Evolutionary conservation across 2,797 vertebrate genomes (phyloP).

Genomic region (Lateolabrax maculatus): DNA sequence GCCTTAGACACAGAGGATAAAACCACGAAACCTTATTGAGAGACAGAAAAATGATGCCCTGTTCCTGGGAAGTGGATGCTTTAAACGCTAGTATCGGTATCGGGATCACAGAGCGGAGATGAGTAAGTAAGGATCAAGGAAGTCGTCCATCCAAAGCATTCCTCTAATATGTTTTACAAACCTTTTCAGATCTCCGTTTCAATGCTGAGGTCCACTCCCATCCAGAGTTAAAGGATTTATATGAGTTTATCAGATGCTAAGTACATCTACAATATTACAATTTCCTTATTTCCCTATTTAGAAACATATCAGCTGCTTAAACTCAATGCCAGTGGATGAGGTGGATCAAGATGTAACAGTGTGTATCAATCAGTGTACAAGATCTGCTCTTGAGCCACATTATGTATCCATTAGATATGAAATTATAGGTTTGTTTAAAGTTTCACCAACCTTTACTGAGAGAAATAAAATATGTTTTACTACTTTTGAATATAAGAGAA

Average conservation of each 20-base stretch:
- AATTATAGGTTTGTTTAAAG: neutral
- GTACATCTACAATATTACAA: constrained; percentile 40
- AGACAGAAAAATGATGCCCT: constrained; percentile 72
- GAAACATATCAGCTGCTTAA: constrained; percentile 56
- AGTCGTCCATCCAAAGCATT: constrained; percentile 72
- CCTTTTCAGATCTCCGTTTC: constrained; percentile 72
- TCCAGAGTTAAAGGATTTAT: constrained; percentile 55
- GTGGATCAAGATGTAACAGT: constrained; percentile 48
- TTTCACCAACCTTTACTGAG: constrained; percentile 6
- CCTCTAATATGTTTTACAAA: constrained; percentile 80
- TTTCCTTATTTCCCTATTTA: constrained; percentile 61
- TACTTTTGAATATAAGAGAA: constrained; percentile 2
- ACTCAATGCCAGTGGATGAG: constrained; percentile 44
- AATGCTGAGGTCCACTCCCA: constrained; percentile 38
- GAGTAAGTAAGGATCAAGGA: constrained; percentile 75
- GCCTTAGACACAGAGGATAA: constrained; percentile 76
- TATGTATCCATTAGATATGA: constrained; percentile 25
- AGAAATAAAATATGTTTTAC: constrained; percentile 4
- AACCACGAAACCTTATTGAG: constrained; percentile 79
- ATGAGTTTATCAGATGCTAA: constrained; percentile 63
- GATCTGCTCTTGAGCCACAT: constrained; percentile 26
- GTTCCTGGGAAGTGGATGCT: constrained; percentile 67
- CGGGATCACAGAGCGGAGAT: constrained; percentile 71
- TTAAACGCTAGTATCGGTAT: constrained; percentile 73
- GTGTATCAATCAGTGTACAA: constrained; percentile 55